These are phyloP conservation scores for Orthonychiurus folsomi DNA, from an alignment of 2,888 invertebrate genomes.

Conservation along the genomic window DNA sequence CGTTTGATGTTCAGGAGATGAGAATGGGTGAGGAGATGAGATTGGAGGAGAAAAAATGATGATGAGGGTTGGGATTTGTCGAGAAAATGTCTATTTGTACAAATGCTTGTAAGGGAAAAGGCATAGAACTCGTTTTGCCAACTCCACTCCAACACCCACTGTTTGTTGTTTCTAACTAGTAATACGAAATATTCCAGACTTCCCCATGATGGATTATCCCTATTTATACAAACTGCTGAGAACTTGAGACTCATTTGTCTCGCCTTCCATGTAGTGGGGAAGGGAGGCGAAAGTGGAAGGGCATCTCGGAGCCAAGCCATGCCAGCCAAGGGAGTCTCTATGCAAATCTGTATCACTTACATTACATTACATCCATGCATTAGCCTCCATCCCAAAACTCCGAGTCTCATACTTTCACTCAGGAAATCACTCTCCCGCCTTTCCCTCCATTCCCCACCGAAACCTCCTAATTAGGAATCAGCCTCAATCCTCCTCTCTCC, in stretches of 20 bases:
- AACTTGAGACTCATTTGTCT: conserved; percentile 37
- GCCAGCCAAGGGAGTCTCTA: background rate
- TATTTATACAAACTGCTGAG: conserved; percentile 37
- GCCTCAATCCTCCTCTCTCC: background rate
- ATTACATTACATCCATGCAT: conserved; percentile 1
- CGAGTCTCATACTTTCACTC: background rate
- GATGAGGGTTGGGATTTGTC: conserved; percentile 31
- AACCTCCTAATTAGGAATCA: background rate
- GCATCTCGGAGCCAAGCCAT: too few relatives aligned
- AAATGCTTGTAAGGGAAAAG: conserved; percentile 15
- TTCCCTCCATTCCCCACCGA: background rate
- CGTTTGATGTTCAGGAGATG: conserved; percentile 19
- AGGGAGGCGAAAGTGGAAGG: too few relatives aligned
- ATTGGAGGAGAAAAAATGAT: conserved; percentile 31
- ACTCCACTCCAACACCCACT: background rate
- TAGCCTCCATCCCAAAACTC: too few relatives aligned
- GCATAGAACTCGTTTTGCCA: conserved; percentile 1
- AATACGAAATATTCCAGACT: conserved; percentile 13
- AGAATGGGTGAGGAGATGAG: conserved; percentile 26
- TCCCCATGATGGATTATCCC: conserved; percentile 34
- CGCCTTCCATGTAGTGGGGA: conserved; percentile 12
- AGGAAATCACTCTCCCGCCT: background rate
- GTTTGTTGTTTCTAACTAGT: background rate
- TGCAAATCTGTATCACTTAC: background rate
- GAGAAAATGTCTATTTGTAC: conserved; percentile 31